These are phyloP conservation scores for Acanthisitta chloris DNA, from an alignment of 2,113 vertebrate genomes.

Conservation along the genomic window DNA sequence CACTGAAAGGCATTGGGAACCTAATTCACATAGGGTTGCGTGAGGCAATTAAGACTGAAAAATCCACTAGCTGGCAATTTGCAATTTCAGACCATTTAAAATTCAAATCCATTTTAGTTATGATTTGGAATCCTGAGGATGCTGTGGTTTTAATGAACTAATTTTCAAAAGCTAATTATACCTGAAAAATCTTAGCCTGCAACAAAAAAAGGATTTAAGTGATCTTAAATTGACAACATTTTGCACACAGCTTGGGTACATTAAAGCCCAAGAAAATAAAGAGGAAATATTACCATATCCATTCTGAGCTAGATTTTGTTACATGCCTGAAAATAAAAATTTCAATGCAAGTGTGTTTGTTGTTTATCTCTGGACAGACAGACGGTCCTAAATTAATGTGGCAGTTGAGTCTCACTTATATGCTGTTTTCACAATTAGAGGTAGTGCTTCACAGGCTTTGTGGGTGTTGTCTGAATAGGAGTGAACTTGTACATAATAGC, in stretches of 20 bases:
- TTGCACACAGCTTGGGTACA: neutral
- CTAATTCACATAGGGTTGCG: neutral
- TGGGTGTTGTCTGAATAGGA: neutral
- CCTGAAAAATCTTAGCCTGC: neutral
- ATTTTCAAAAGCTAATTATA: conserved; percentile 4
- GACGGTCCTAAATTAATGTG: neutral
- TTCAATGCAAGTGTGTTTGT: neutral
- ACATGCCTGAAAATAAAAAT: neutral
- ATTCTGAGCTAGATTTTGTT: neutral
- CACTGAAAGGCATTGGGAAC: neutral
- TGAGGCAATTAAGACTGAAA: neutral
- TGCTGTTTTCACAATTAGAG: neutral
- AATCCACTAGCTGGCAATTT: neutral
- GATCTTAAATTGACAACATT: neutral
- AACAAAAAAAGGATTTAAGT: neutral
- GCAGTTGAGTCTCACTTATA: neutral
- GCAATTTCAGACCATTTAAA: neutral
- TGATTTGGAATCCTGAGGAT: neutral
- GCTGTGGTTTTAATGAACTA: neutral
- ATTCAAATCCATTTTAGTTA: neutral
- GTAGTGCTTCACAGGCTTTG: neutral
- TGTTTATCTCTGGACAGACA: neutral
- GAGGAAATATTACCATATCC: neutral
- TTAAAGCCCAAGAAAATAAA: neutral
- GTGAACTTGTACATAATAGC: fast-evolving